Conservation (phyloP, 2,888 invertebrate genomes). For the Noctua fimbriata region DNA sequence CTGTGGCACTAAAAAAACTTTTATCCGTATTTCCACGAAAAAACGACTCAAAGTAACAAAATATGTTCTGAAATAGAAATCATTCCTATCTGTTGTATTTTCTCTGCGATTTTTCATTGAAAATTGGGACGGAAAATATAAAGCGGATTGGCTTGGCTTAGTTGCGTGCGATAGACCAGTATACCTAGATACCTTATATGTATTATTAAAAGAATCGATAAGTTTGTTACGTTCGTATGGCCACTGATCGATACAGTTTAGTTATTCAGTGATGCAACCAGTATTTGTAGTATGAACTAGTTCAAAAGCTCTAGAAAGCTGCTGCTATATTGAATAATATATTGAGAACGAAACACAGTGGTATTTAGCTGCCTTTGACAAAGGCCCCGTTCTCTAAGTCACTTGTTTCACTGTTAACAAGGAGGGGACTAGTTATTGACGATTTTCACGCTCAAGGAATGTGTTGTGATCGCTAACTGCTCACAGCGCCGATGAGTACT, state of each 20-base stretch:
- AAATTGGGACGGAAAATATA: conserved; percentile 12
- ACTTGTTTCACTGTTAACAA: neutral
- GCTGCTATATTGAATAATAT: neutral
- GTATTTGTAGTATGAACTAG: conserved; percentile 37
- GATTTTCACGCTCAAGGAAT: neutral
- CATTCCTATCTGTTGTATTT: conserved; percentile 16
- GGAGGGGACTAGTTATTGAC: neutral
- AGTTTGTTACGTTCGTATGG: neutral
- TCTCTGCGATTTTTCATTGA: neutral
- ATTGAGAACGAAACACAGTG: neutral
- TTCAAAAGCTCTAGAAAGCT: conserved; percentile 31
- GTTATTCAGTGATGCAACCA: conserved; percentile 51
- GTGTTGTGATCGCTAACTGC: neutral
- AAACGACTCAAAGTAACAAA: conserved; percentile 29
- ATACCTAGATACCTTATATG: neutral
- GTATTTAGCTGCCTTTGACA: neutral
- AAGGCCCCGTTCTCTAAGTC: neutral
- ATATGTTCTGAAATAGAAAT: conserved; percentile 14
- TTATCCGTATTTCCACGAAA: conserved; percentile 26
- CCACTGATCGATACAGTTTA: conserved; percentile 42
- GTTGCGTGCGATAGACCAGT: neutral
- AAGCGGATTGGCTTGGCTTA: conserved; percentile 2
- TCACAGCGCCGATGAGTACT: neutral
- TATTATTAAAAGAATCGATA: conserved; percentile 15
- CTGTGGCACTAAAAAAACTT: conserved; percentile 23